Percentiles rank a stretch among this genome's conserved stretches.
phyloP scores from a whole-genome alignment of 1,140 invertebrate species.

The Drosophila nasuta region DNA sequence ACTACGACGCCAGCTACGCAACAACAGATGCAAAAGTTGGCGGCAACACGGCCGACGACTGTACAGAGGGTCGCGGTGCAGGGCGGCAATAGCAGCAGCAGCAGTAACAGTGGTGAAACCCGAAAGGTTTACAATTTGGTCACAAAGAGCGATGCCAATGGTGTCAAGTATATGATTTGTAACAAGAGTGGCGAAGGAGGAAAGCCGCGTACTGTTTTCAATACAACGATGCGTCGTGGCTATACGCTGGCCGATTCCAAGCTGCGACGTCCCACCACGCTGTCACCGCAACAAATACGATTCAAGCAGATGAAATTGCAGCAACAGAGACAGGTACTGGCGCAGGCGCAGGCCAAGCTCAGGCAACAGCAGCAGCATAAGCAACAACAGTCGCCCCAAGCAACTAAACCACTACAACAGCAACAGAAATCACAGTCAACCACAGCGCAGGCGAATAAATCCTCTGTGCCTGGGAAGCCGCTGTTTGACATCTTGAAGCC shows the following conservation, averaged over 20 bases:
- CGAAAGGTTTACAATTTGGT: constrained; percentile 66
- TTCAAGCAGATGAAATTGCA: constrained; percentile 45
- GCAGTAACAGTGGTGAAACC: constrained; percentile 1
- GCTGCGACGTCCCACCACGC: constrained; percentile 22
- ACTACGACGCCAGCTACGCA: constrained; percentile 23
- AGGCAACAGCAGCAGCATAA: constrained; percentile 57
- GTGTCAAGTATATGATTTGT: constrained; percentile 65
- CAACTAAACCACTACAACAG: constrained; percentile 43
- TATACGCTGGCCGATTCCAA: constrained; percentile 65
- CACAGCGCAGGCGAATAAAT: constrained; percentile 29
- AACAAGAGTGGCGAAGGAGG: constrained; percentile 44
- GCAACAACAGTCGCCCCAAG: constrained; percentile 28
- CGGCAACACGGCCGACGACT: constrained; percentile 1
- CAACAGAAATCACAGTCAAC: constrained; percentile 30
- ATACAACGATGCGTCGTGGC: constrained; percentile 61
- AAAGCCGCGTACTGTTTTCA: constrained; percentile 37
- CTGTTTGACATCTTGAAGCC: constrained; percentile 65
- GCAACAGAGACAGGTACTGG: constrained; percentile 54
- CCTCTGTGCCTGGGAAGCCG: constrained; percentile 44
- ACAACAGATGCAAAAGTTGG: constrained; percentile 28
- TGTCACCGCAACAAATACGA: constrained; percentile 41
- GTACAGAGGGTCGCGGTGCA: constrained; percentile 30
- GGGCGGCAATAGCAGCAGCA: constrained; percentile 25
- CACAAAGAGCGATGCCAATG: constrained; percentile 53
- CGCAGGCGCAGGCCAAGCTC: constrained; percentile 58